Evolutionary conservation across 2,113 vertebrate genomes (phyloP).

Genomic region (Vanacampus margaritifer): DNA sequence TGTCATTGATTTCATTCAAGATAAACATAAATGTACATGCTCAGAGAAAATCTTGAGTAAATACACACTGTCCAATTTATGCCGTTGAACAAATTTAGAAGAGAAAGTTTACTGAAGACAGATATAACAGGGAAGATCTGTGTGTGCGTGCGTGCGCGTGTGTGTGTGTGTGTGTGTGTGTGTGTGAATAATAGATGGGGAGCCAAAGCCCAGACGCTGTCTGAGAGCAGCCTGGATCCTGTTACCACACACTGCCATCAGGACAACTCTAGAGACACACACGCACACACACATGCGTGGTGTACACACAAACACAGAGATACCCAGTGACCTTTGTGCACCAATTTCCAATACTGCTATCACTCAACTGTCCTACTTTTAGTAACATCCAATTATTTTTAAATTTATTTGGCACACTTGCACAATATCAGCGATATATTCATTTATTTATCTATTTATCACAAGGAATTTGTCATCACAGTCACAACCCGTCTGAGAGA

Average conservation of each 20-base stretch:
- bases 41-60: not conserved
- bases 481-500: too few species aligned
- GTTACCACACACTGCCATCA: constrained; percentile 58
- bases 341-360: constrained; percentile 15
- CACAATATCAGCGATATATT: too few species aligned
- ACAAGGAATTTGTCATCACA: too few species aligned
- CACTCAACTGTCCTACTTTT: constrained; percentile 6
- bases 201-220: constrained; percentile 58
- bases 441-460: too few species aligned
- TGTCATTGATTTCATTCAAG: constrained; percentile 26
- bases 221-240: constrained; percentile 59
- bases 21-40: constrained; percentile 14
- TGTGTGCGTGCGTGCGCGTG: constrained; percentile 22
- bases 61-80: constrained; percentile 12
- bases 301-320: not conserved
- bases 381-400: constrained; percentile 15
- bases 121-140: not conserved
- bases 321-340: constrained; percentile 33
- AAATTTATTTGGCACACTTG: not conserved
- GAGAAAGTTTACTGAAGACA: constrained; percentile 13
- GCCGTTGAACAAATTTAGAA: constrained; percentile 6
- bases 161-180: constrained; percentile 43
- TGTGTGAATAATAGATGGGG: constrained; percentile 74
- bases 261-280: constrained; percentile 8
- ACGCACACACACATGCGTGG: constrained; percentile 10